Evolutionary conservation across 1,140 invertebrate genomes (phyloP), one percentile per base, ranked within the genome.

Genomic region (Zaprionus ornatus): DNA sequence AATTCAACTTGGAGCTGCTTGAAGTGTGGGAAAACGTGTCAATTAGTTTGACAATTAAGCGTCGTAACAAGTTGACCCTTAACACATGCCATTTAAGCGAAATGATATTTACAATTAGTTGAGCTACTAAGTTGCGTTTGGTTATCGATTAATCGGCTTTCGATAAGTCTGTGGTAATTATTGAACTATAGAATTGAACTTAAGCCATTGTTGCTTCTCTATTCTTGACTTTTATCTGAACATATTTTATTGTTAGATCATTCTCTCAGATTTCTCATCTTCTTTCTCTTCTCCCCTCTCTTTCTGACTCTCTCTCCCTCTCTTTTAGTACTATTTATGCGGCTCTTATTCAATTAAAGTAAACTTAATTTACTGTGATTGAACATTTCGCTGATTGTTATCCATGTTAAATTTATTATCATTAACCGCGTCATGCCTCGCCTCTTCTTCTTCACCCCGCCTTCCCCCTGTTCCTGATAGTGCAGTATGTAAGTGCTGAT

Each of bases 351-450:
- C 67, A 87, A 84, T 88, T 84, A 61, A 71, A 83, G 77, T 88
- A 27, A 88, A 90, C 78, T 87, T 87, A 88, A 87, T 87, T 88
- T 56, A 87, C 74, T 23, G 77, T 88, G 80, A 78, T 87, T 87
- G 74, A 88, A 87, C 77, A 45, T 75, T 69, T 83, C 68, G 60
- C 73, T 87, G 77, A 80, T 77, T 88, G 84, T 84, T 88, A 87
- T 88, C 84, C 84, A 56, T 65, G 70, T 59, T 87, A 79, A 88
- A 88, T 88, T 88, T 79, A 79, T 90, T 78, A 84, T 84, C 78
- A 88, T 87, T 88, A 87, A 73, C 70, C 50, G 56, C 56, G 23
- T 19, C 27, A 32, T 55, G 23, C n/a, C 45, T 23, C 19, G 19
- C 2, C 23, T 29, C 40, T 32, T n/a, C 52, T 19, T 13, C 10